Percentiles rank a stretch among this genome's conserved stretches.
These are phyloP conservation scores for Trypoxylus dichotomus DNA, from an alignment of 1,140 invertebrate species.

Conservation along the genomic window DNA sequence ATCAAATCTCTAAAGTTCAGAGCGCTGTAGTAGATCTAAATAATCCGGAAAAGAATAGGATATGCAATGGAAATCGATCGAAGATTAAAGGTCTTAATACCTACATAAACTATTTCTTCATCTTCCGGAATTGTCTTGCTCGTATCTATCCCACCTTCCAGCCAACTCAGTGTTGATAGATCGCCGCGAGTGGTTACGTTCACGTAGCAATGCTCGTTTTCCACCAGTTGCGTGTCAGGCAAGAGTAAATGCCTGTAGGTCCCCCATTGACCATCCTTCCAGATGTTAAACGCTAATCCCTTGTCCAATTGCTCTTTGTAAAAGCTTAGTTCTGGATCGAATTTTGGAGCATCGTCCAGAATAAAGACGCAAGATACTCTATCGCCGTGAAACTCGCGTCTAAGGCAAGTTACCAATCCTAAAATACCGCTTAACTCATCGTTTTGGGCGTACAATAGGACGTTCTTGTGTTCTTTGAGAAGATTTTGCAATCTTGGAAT, in stretches of 20 bases:
- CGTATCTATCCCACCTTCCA: slow-evolving; percentile 57
- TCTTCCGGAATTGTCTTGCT: not conserved
- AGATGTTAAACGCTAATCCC: slow-evolving; percentile 70
- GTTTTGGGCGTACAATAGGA: slow-evolving; percentile 63
- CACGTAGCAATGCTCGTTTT: slow-evolving; percentile 72
- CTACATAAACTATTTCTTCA: not conserved
- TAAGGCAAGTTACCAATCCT: slow-evolving; percentile 78
- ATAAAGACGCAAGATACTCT: slow-evolving; percentile 65
- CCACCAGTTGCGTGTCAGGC: slow-evolving; percentile 53
- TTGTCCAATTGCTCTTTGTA: slow-evolving; percentile 62
- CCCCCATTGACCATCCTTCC: slow-evolving; percentile 64
- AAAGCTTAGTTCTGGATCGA: slow-evolving; percentile 64
- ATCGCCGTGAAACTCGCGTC: slow-evolving; percentile 69
- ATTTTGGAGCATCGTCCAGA: slow-evolving; percentile 67
- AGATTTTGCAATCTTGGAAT: slow-evolving; percentile 59
- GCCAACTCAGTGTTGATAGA: slow-evolving; percentile 82
- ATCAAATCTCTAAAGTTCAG: slow-evolving; percentile 72
- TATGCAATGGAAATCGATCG: no score
- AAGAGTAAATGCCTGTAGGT: slow-evolving; percentile 55
- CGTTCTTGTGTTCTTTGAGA: slow-evolving; percentile 58
- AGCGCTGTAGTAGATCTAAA: slow-evolving; percentile 64
- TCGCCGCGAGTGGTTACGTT: slow-evolving; percentile 81
- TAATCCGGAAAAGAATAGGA: not conserved
- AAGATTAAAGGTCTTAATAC: not conserved
- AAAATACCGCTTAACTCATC: slow-evolving; percentile 75